Evolutionary conservation across 2,888 invertebrate species (phyloP), one percentile per base, ranked within the genome.

Genomic region (Bruchidius siliquastri): DNA sequence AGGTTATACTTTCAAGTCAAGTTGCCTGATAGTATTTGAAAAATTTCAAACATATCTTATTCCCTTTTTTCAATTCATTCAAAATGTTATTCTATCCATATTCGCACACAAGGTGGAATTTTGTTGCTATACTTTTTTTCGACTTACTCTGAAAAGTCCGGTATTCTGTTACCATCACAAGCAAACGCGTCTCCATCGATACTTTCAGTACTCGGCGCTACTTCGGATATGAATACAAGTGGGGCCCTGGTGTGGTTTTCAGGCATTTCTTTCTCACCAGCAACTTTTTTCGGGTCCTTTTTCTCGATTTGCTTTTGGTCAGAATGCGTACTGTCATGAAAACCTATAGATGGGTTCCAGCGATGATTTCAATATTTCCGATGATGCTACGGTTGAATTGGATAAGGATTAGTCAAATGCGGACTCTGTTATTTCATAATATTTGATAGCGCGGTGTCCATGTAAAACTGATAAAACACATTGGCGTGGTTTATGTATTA

Each of bases 221-320:
- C 76, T 67, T 77, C 74, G 0, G 76, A 74, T 13, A 79, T 78
- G 2, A 70, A 75, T 10, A 78, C 73, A 32, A 77, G 68, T 2
- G 79, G 79, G 32, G 77, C 74, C 21, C 49, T 71, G 49, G 49
- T 49, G 8, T 49, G 49, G 13, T 49, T 49, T 13, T 49, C 49
- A 13, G 49, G 49, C 49, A 49, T 49, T 49, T 49, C 49, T 49
- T 49, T 49, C 6, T 49, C 1, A 18, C 49, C 49, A 49, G 49
- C 49, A 49, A 13, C 49, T 49, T 49, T 49, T 49, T 49, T 13
- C 49, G 3, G 1, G 49, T 13, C 49, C 49, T 49, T 49, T 49
- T 49, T 49, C 49, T 49, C 18, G 49, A 49, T 49, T 49, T 49
- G 49, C 49, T 18, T 13, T 49, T 49, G 1, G 49, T 49, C 0